A percentile compares a stretch with the other conserved stretches of the same genome.
Conservation (phyloP, 2,113 vertebrate species). For the Zosterops borbonicus region DNA sequence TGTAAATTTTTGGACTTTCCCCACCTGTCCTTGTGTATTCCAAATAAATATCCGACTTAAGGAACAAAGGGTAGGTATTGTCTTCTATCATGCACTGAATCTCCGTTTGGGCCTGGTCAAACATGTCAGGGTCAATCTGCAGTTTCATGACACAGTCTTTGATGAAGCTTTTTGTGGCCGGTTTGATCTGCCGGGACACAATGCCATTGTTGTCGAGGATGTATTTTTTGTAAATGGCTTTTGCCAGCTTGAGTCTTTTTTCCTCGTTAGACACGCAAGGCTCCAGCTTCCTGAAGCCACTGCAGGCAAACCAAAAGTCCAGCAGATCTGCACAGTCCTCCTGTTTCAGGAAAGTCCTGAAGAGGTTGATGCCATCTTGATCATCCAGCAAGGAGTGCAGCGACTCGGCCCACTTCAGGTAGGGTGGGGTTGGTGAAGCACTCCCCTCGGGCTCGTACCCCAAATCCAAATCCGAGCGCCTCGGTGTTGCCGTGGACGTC, state of each 20-base stretch:
- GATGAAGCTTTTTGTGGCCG: slow-evolving; percentile 95
- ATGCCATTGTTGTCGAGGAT: slow-evolving; percentile 90
- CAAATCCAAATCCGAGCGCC: slow-evolving; percentile 92
- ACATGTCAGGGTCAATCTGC: slow-evolving; percentile 93
- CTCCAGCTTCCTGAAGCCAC: slow-evolving; percentile 93
- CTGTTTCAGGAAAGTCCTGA: slow-evolving; percentile 92
- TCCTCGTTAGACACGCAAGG: slow-evolving; percentile 83
- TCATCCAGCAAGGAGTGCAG: slow-evolving; percentile 95
- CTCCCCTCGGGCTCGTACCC: slow-evolving; percentile 98
- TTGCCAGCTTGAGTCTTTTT: slow-evolving; percentile 92
- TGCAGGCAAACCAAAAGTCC: slow-evolving; percentile 99
- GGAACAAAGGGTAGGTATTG: slow-evolving; percentile 94
- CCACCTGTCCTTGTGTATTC: slow-evolving; percentile 90
- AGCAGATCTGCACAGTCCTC: slow-evolving; percentile 91
- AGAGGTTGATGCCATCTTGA: slow-evolving; percentile 94
- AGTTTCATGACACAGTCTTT: slow-evolving; percentile 91
- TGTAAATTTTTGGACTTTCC: slow-evolving; percentile 90
- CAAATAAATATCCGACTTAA: slow-evolving; percentile 97
- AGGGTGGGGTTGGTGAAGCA: slow-evolving; percentile 94
- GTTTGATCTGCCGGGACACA: slow-evolving; percentile 93
- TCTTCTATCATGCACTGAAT: slow-evolving; percentile 95
- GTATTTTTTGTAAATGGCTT: slow-evolving; percentile 96
- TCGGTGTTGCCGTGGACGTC: slow-evolving; percentile 86
- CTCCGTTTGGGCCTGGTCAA: slow-evolving; percentile 97
- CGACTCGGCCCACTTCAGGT: slow-evolving; percentile 96